phyloP scores from a whole-genome alignment of 2,113 vertebrate species.

The Ammodramus savannarum region DNA sequence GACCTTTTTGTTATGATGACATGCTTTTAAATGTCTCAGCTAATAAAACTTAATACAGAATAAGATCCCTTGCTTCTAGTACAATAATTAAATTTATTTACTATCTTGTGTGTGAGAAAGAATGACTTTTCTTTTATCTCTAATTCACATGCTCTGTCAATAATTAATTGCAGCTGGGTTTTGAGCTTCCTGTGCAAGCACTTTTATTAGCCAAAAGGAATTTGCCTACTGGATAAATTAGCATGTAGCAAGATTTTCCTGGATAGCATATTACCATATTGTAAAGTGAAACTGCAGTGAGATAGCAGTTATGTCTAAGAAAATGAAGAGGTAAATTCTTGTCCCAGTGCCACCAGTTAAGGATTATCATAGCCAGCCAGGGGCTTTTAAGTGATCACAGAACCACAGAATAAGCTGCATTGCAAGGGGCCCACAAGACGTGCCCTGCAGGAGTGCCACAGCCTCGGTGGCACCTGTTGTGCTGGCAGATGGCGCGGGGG shows the following conservation, averaged over 20 bases:
- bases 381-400: background rate
- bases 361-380: background rate
- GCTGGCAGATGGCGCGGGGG: background rate
- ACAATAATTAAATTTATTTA: slow-evolving; percentile 82
- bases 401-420: background rate
- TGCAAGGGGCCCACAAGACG: background rate
- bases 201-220: slow-evolving; percentile 68
- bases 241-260: slow-evolving; percentile 23
- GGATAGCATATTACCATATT: background rate
- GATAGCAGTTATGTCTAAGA: slow-evolving; percentile 31
- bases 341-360: background rate
- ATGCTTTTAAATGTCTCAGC: slow-evolving; percentile 77
- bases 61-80: slow-evolving; percentile 74
- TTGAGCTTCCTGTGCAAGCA: slow-evolving; percentile 69
- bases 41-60: slow-evolving; percentile 79
- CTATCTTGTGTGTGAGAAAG: slow-evolving; percentile 67
- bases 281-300: background rate
- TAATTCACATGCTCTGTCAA: slow-evolving; percentile 77
- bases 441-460: background rate
- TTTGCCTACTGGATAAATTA: slow-evolving; percentile 60
- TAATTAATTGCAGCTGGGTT: slow-evolving; percentile 78
- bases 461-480: background rate
- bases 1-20: slow-evolving; percentile 79
- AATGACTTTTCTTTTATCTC: slow-evolving; percentile 77
- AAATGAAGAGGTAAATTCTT: slow-evolving; percentile 34